Evolutionary conservation across 2,797 vertebrate genomes (phyloP).

Genomic region (Acrocephalus scirpaceus): DNA sequence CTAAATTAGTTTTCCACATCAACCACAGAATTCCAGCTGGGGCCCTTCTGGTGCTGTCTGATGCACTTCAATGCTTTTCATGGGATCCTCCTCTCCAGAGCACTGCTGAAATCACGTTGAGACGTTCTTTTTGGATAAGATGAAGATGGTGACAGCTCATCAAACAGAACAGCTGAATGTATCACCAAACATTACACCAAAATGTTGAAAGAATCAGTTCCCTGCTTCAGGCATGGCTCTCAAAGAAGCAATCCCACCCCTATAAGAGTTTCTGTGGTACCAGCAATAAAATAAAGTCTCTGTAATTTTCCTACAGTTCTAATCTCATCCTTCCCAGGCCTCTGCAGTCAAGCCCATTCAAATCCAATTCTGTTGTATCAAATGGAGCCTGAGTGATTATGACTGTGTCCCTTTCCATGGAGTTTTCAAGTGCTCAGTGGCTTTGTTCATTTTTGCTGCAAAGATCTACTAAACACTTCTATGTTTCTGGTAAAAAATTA

Average conservation of each 20-base stretch:
- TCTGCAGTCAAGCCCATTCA: background rate
- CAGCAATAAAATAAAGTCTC: background rate
- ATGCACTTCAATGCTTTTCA: background rate
- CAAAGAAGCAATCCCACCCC: background rate
- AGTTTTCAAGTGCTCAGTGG: background rate
- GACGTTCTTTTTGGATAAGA: background rate
- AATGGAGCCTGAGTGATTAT: background rate
- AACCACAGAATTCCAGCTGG: background rate
- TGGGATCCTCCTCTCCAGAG: background rate
- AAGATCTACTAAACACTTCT: background rate
- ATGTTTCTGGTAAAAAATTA: background rate
- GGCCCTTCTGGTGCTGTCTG: background rate
- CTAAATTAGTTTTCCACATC: background rate
- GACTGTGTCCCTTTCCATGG: background rate
- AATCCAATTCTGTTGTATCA: background rate
- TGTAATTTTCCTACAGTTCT: background rate
- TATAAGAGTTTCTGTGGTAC: fast-evolving
- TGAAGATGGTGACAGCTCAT: background rate
- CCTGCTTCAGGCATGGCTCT: background rate
- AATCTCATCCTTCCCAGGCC: background rate
- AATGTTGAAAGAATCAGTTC: background rate
- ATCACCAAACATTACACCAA: background rate
- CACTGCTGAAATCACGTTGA: background rate
- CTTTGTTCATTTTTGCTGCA: background rate
- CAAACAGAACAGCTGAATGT: background rate